These are phyloP conservation scores for Oncorhynchus gorbuscha DNA, from an alignment of 2,113 vertebrate genomes.

Conservation along the genomic window DNA sequence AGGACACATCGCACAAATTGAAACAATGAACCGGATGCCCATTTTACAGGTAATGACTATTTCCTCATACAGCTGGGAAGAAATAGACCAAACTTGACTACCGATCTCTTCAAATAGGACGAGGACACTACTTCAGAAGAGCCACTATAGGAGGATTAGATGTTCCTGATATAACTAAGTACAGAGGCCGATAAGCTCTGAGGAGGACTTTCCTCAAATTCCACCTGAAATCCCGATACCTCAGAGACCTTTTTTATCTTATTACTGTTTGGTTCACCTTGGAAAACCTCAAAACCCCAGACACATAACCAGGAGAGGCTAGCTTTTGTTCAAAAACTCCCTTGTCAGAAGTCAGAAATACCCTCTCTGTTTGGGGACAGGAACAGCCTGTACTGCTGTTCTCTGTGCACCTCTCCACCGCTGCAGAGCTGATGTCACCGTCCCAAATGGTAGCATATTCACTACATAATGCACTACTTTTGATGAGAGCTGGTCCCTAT, in stretches of 20 bases:
- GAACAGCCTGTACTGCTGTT: constrained; percentile 26
- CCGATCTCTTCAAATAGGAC: background rate
- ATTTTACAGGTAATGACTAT: too few species aligned
- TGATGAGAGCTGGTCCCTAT: too few species aligned
- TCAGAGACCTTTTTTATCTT: background rate
- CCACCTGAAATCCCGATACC: background rate
- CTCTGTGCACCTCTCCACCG: background rate
- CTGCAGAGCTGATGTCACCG: too few species aligned
- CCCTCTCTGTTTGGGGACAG: constrained; percentile 29
- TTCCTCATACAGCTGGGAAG: too few species aligned
- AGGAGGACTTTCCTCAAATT: constrained; percentile 5
- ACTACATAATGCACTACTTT: too few species aligned
- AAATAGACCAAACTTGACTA: too few species aligned
- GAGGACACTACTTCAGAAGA: background rate
- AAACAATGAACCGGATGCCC: too few species aligned
- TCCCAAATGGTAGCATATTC: too few species aligned
- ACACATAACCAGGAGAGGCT: constrained; percentile 12
- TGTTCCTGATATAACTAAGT: too few species aligned
- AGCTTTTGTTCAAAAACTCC: background rate
- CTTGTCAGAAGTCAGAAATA: constrained; percentile 41
- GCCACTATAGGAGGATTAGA: background rate
- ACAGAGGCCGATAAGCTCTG: background rate
- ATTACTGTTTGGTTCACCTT: constrained; percentile 46
- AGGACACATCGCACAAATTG: too few species aligned
- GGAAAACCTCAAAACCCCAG: constrained; percentile 19